These are phyloP conservation scores for Acrobasis suavella DNA, from an alignment of 2,888 invertebrate genomes.

Conservation along the genomic window DNA sequence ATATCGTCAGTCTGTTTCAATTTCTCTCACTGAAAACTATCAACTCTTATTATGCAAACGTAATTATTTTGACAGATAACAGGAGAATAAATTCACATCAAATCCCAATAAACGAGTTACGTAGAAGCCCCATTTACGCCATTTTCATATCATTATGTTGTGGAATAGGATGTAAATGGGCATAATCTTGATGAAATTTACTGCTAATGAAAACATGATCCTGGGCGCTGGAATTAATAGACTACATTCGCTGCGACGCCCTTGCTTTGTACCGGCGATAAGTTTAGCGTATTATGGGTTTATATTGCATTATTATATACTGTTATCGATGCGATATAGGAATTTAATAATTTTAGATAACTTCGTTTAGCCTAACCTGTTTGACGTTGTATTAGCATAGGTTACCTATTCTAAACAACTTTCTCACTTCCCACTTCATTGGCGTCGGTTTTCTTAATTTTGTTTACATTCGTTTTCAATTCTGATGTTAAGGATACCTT, in stretches of 20 bases:
- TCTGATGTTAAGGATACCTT: too few relatives aligned
- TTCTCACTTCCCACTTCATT: too few relatives aligned
- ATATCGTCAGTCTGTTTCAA: too few relatives aligned
- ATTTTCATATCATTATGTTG: constrained; percentile 14
- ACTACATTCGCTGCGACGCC: constrained; percentile 2
- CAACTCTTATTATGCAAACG: background rate
- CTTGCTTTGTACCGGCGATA: background rate
- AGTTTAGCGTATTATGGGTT: background rate
- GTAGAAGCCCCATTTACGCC: constrained; percentile 7
- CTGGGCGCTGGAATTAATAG: constrained; percentile 14
- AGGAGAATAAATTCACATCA: background rate
- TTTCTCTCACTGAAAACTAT: too few relatives aligned
- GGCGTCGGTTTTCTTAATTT: too few relatives aligned
- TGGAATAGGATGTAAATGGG: constrained; percentile 6
- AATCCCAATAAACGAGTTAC: background rate
- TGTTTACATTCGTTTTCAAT: too few relatives aligned
- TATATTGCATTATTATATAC: background rate
- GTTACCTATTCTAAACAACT: too few relatives aligned
- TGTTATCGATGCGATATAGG: background rate
- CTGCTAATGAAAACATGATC: constrained; percentile 30
- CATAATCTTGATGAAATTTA: constrained; percentile 26
- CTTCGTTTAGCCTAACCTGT: too few relatives aligned
- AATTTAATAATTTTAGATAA: constrained; percentile 17
- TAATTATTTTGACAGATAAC: background rate
- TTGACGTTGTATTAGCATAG: too few relatives aligned